phyloP scores from a whole-genome alignment of 2,113 vertebrate genomes.

The Eublepharis macularius region DNA sequence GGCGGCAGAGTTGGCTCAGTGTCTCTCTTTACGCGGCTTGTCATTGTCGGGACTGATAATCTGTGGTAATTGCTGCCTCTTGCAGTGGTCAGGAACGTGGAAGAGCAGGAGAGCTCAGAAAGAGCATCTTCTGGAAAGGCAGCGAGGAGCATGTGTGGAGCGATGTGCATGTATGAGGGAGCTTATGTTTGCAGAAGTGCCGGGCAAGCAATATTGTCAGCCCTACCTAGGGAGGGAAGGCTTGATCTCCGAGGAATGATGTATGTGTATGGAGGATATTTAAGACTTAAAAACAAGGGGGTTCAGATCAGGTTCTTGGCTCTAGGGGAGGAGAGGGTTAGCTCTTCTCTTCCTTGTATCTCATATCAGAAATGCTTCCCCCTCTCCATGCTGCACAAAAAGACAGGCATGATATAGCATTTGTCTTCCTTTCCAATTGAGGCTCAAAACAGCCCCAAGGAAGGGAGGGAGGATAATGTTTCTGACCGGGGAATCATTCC shows the following conservation, averaged over 20 bases:
- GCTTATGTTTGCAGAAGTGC: not conserved
- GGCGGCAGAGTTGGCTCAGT: slow-evolving; percentile 83
- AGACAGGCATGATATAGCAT: too few species aligned
- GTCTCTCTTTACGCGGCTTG: slow-evolving; percentile 84
- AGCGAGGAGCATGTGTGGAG: accelerated
- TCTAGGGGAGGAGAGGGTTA: too few species aligned
- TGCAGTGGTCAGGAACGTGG: slow-evolving; percentile 69
- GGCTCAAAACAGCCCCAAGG: too few species aligned
- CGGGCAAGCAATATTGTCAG: not conserved
- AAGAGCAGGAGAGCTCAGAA: slow-evolving; percentile 40
- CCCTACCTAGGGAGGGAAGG: accelerated
- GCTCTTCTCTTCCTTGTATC: too few species aligned
- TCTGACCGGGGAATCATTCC: too few species aligned
- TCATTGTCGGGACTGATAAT: slow-evolving; percentile 85
- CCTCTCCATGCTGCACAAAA: too few species aligned
- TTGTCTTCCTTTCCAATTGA: too few species aligned
- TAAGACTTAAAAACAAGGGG: too few species aligned
- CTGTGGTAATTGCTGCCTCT: slow-evolving; percentile 87
- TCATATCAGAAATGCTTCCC: too few species aligned
- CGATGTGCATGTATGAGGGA: not conserved
- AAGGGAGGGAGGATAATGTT: too few species aligned
- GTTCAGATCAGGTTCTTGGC: too few species aligned
- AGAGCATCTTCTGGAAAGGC: not conserved
- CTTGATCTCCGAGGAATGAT: not conserved
- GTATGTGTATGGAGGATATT: not conserved